A percentile compares a stretch with the other conserved stretches of the same genome.
Conservation (phyloP, 2,888 invertebrate genomes). For the Mesoligia furuncula region DNA sequence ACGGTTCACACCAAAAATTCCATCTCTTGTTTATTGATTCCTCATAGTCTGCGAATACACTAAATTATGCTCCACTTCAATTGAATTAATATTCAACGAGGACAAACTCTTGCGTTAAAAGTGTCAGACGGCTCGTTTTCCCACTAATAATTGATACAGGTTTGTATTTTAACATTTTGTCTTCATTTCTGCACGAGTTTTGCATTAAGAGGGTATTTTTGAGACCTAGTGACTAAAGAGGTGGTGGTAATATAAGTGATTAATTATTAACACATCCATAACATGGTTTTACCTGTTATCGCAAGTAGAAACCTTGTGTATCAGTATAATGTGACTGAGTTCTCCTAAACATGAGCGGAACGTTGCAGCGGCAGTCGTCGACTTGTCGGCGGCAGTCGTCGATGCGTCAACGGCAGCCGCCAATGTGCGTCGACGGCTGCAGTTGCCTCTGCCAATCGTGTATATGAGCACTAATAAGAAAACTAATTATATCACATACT, state of each 20-base stretch:
- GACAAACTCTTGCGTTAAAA: slow-evolving; percentile 31
- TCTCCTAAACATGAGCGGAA: not conserved
- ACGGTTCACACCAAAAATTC: not conserved
- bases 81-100: slow-evolving; percentile 53
- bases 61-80: slow-evolving; percentile 49
- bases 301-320: not conserved
- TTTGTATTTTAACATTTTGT: slow-evolving; percentile 10
- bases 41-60: slow-evolving; percentile 19
- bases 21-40: slow-evolving; percentile 38
- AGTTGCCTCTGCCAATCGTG: too few species aligned
- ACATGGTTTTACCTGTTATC: not conserved
- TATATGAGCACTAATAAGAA: not conserved
- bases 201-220: slow-evolving; percentile 7
- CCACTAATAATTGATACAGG: slow-evolving; percentile 43
- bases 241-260: not conserved
- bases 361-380: not conserved
- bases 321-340: not conserved
- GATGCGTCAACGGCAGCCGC: not conserved
- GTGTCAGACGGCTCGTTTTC: slow-evolving; percentile 32
- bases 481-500: not conserved
- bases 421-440: not conserved
- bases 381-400: not conserved
- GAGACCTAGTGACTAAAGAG: not conserved
- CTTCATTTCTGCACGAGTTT: slow-evolving; percentile 29
- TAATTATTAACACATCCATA: not conserved